Evolutionary conservation across 2,888 invertebrate species (phyloP).

Genomic region (Drosophila neotestacea): DNA sequence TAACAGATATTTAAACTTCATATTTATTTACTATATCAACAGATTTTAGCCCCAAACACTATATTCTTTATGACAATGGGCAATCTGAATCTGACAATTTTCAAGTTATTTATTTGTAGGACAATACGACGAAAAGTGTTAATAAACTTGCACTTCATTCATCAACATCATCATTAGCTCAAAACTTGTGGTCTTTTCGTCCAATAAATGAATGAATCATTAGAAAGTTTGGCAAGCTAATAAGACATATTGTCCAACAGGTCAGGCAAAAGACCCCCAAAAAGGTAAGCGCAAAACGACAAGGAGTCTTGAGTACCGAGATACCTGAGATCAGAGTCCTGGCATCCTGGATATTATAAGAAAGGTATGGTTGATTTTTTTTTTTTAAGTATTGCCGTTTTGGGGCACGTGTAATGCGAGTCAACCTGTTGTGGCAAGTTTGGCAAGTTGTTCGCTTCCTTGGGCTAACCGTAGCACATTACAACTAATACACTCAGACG

Average conservation of each 20-base stretch:
- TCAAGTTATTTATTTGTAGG: conserved; percentile 1
- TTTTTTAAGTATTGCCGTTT: conserved; percentile 11
- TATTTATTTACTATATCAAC: neutral
- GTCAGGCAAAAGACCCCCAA: conserved; percentile 25
- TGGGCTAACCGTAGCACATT: conserved; percentile 68
- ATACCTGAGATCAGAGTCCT: conserved; percentile 5
- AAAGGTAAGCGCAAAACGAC: conserved; percentile 39
- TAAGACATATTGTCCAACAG: conserved; percentile 72
- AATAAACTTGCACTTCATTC: conserved; percentile 58
- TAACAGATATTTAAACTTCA: neutral
- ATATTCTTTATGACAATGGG: neutral
- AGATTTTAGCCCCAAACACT: neutral
- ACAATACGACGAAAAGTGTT: conserved; percentile 22
- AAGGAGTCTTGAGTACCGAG: conserved; percentile 16
- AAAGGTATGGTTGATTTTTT: conserved; percentile 1
- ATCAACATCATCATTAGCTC: conserved; percentile 60
- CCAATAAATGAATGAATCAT: conserved; percentile 66
- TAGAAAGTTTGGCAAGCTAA: conserved; percentile 65
- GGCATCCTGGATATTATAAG: conserved; percentile 2
- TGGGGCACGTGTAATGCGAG: conserved; percentile 43
- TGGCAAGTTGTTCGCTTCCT: conserved; percentile 64
- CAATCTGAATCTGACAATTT: neutral
- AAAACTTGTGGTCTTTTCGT: conserved; percentile 55
- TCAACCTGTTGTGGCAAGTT: conserved; percentile 63
- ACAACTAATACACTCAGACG: conserved; percentile 76